Evolutionary conservation across 2,797 vertebrate genomes (phyloP), one percentile per base, ranked within the genome.

Genomic region (Lutjanus campechanus): DNA sequence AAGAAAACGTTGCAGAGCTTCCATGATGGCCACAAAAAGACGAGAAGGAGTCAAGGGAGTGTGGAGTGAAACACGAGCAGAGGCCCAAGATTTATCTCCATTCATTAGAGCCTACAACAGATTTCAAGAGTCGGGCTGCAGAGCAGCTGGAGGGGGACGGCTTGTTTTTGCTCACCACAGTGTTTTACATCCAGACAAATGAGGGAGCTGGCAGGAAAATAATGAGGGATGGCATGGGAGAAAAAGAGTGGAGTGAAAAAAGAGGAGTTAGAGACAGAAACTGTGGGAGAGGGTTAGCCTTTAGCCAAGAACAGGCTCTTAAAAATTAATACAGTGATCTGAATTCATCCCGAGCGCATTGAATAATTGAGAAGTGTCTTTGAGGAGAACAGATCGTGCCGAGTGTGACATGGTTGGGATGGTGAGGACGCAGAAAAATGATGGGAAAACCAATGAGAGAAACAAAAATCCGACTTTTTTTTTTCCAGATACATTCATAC

Each of bases 261-360:
- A 84, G 71, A 82, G 29, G 29, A 36, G 29, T 36, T 36, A 36
- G 75, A 81, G 81, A 53, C 64, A 75, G 80, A 87, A 70, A 71
- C 74, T 63, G 73, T 73, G 76, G 86, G 77, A 87, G 76, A 80
- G 85, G 75, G 71, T 83, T 73, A 69, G 90, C 92, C 84, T 90
- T 93, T 83, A 85, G 91, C 91, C 86, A 88, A 87, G 92, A 92
- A 87, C 79, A 82, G 74, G 79, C 87, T 85, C 89, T 95, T 93
- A 95, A 95, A 95, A 95, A 94, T 95, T 89, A 89, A 95, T 94
- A 90, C 85, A 87, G 87, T 85, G 85, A 91, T 93, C 89, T 86
- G 91, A 94, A 94, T 94, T 94, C 91, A 94, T 94, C 90, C 85
- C 82, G 70, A 85, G 92, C 68, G 75, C 82, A 55, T 74, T 95